phyloP scores from a whole-genome alignment of 2,888 invertebrate genomes.

The Eubasilissa splendida region DNA sequence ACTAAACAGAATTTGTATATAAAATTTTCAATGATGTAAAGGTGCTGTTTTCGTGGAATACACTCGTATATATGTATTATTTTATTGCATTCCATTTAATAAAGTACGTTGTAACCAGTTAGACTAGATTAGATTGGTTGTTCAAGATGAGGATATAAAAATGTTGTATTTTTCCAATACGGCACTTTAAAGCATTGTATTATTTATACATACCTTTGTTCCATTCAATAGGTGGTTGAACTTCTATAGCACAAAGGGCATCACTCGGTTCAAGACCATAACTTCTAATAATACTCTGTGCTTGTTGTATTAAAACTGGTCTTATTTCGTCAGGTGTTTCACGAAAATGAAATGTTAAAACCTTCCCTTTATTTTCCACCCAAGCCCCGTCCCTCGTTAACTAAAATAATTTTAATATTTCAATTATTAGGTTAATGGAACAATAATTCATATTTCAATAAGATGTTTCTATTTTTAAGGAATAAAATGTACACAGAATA shows the following conservation, averaged over 20 bases:
- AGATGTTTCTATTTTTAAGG: slow-evolving; percentile 22
- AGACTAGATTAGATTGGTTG: too few species aligned
- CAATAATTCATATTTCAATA: not conserved
- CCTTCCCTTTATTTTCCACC: slow-evolving; percentile 83
- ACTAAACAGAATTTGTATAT: too few species aligned
- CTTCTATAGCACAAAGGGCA: slow-evolving; percentile 83
- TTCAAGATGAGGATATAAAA: too few species aligned
- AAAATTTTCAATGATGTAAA: too few species aligned
- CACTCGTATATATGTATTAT: too few species aligned
- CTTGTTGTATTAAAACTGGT: slow-evolving; percentile 71
- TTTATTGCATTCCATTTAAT: not conserved
- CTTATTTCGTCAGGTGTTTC: slow-evolving; percentile 76
- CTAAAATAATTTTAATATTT: slow-evolving; percentile 61
- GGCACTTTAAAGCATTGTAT: not conserved
- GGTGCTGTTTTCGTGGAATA: too few species aligned
- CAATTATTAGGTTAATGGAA: too few species aligned
- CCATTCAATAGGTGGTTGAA: slow-evolving; percentile 85
- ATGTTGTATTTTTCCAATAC: not conserved
- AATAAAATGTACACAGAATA: slow-evolving; percentile 10
- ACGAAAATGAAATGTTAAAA: slow-evolving; percentile 82
- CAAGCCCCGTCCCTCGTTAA: slow-evolving; percentile 81
- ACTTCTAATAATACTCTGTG: slow-evolving; percentile 74
- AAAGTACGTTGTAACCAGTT: too few species aligned
- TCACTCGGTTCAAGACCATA: slow-evolving; percentile 78
- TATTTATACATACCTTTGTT: slow-evolving; percentile 74